A percentile compares a stretch with the other conserved stretches of the same genome.
phyloP scores from a whole-genome alignment of 2,888 invertebrate species.

The Diabrotica balteata region DNA sequence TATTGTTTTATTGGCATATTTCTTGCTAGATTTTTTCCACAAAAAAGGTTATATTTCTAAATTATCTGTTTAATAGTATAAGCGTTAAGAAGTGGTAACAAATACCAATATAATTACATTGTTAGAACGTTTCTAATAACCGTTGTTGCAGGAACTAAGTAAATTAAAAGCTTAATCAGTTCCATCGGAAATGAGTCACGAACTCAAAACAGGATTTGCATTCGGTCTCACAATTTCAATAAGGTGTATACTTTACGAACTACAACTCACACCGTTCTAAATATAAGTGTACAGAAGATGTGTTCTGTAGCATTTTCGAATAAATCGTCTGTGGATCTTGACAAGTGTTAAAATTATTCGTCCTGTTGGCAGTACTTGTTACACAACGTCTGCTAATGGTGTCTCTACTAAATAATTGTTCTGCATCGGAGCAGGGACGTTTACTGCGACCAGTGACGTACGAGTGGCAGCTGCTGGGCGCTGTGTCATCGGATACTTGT shows the following conservation, averaged over 20 bases:
- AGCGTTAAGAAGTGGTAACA: no score
- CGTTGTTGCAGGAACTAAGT: no score
- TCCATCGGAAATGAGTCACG: no score
- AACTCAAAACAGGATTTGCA: no score
- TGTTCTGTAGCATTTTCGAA: constrained; percentile 36
- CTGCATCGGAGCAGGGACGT: constrained; percentile 39
- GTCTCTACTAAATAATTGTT: constrained; percentile 45
- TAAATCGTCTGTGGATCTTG: constrained; percentile 48
- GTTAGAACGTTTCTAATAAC: no score
- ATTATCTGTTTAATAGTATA: no score
- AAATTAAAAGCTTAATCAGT: no score
- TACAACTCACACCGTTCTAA: constrained; percentile 18
- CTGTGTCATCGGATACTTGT: constrained; percentile 34
- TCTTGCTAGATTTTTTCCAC: no score
- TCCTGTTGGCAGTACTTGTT: constrained; percentile 44
- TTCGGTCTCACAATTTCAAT: neutral
- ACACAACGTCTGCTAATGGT: constrained; percentile 45
- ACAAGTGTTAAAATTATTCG: constrained; percentile 50
- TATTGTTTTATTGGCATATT: no score
- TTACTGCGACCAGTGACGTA: constrained; percentile 45
- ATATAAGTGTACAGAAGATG: constrained; percentile 20
- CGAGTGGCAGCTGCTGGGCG: constrained; percentile 45
- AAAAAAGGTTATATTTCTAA: no score
- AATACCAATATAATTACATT: no score
- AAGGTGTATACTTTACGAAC: neutral